Base-by-base conservation (phyloP, 2,113 vertebrate genomes). In the Syngnathus typhle region DNA sequence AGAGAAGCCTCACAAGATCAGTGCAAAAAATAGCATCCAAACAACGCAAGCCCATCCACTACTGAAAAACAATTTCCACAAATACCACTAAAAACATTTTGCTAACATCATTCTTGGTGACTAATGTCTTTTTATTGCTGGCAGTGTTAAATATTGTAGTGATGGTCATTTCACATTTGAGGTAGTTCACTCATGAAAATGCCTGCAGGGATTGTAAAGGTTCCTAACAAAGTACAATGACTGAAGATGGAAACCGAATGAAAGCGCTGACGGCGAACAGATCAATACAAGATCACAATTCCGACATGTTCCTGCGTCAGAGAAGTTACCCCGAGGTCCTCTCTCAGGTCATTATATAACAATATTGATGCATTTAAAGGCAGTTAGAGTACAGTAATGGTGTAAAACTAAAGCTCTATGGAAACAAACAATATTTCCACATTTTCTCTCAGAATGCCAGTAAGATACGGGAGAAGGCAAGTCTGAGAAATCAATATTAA, bases 351-450 rank as follows among this genome's bases (percentile, higher is more conserved):
- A 54, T 51, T 71, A 56, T 10, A 41, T 37, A 70, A 47, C 60
- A 23, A 5, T 38, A 75, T 68, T 65, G 70, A 75, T 41, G 65
- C 59, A 54, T 43, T 32, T 47, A 23, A 23, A 60, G 7, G 44
- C 21, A 15, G 16, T 49, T 47, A 13, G 27, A 7, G 12, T 58
- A 32, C 58, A 64, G 65, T 47, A 75, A 67, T 46, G 39, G 63
- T 68, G 52, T 19, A 21, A 55, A 68, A 54, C n/a, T 37, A 47
- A 56, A 67, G 76, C 69, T 66, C 75, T 71, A 72, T 27, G 64
- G 49, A 73, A 49, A 70, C 59, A 52, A 41, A 21, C 5, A 6
- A 12, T 41, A 61, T 61, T 61, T 61, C 38, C 18, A 15, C 12
- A 39, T 23, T 6, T 62, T 11, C 38, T 23, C 39, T 4, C 39